Base-by-base conservation (phyloP, 2,113 vertebrate species). In the Motacilla tschutschensis region DNA sequence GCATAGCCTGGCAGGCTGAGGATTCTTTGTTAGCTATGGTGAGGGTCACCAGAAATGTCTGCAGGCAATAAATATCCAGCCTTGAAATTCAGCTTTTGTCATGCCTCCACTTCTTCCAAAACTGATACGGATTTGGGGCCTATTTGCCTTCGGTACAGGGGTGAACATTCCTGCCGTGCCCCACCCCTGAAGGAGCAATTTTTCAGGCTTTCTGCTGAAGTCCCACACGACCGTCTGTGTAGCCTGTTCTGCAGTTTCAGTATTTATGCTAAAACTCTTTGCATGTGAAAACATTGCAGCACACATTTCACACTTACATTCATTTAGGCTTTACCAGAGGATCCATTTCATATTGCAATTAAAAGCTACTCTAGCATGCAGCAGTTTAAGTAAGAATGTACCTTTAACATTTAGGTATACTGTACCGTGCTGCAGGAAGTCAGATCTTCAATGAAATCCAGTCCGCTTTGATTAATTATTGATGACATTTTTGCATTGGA, bases 391-490 rank as follows among this genome's bases (percentile, higher is more conserved):
- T 65, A 81, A 84, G 59, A 87, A 67, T 28, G 41, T 22, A 89
- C 84, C 55, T 75, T 88, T 79, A 83, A 48, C 51, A 58, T 81
- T 80, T 89, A 89, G 85, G 60, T 41, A 33, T 59, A 75, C 33
- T 4, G 2, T 40, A 63, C 89, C 14, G 22, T 94, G 67, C 84
- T 87, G 60, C 74, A 86, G 82, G 84, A 95, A 91, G 46, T 72
- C n/a, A 76, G 57, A 82, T 66, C 82, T 89, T 89, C 86, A 66
- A 26, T 84, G 78, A 93, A 92, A 94, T 67, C 64, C 58, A 50
- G 38, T 71, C 71, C 88, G 74, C 88, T 95, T 92, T 96, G 91
- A 95, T 94, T 86, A 92, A 95, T 91, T 94, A 91, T 94, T 75
- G 82, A 95, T 93, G 17, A 65, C 14, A 33, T 65, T 90, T 93